phyloP scores from a whole-genome alignment of 2,797 vertebrate genomes.

The Picus viridis region DNA sequence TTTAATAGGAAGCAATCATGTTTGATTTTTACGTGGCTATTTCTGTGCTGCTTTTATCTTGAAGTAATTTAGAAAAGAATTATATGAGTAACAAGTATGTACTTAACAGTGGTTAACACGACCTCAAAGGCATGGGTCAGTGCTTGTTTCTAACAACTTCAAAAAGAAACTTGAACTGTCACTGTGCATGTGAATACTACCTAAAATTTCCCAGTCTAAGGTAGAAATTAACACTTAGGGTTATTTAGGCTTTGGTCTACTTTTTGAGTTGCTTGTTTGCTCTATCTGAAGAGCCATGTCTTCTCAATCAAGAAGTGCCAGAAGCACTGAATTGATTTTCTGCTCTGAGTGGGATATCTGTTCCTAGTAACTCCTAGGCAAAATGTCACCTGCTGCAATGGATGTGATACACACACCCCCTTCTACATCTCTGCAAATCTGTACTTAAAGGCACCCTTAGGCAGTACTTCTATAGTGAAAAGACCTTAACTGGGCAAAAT shows the following conservation, averaged over 20 bases:
- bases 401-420: neutral
- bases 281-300: neutral
- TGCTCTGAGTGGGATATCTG: neutral
- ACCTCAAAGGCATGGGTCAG: neutral
- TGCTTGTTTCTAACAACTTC: neutral
- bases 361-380: neutral
- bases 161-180: neutral
- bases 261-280: neutral
- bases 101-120: neutral
- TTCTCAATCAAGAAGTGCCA: neutral
- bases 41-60: conserved; percentile 42
- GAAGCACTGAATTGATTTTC: neutral
- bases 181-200: neutral
- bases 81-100: neutral
- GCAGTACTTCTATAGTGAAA: conserved; percentile 12
- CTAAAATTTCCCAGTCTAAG: neutral
- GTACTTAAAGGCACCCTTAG: neutral
- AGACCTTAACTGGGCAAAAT: conserved; percentile 28
- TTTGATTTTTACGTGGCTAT: conserved; percentile 17
- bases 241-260: neutral
- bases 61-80: conserved; percentile 16
- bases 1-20: conserved; percentile 31
- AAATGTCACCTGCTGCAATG: neutral
- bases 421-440: neutral
- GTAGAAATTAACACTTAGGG: neutral